Base-by-base conservation (phyloP, 2,888 invertebrate species). In the Allolobophora icterica region DNA sequence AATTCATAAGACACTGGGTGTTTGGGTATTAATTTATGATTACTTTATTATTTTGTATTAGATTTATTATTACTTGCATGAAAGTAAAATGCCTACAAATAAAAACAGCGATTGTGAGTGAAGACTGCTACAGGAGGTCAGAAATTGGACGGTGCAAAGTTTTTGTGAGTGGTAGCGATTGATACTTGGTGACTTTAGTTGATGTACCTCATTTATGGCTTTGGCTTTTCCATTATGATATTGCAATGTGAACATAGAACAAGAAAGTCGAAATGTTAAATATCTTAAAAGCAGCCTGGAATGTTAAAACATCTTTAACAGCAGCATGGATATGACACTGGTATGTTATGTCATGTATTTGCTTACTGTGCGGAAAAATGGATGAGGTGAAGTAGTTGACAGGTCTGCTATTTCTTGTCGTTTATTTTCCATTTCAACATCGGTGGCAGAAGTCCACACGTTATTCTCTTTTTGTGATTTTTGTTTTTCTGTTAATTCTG, bases 381-480 rank as follows among this genome's bases (percentile, higher is more conserved):
- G n/a, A 71, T n/a, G 30, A 13, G 42, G 13, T 42, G 42, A 42
- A 17, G 42, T 52, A 24, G 71, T 71, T n/a, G 30, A 71, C n/a
- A 11, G 71, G 30, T 71, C 71, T 71, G 11, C 71, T 71, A 8
- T n/a, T n/a, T 71, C 52, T 52, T 21, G 52, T 24, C 71, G 1
- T 30, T 71, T 71, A n/a, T 71, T 71, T 71, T 71, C 71, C n/a
- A 13, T 71, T 71, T 71, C 71, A n/a, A n/a, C n/a, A 71, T 71
- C 71, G 17, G 71, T n/a, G 71, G 71, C 71, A n/a, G 71, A 71
- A 52, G 71, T 71, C 30, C 30, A n/a, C 30, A 8, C 11, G 17
- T 71, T n/a, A n/a, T 71, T 71, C n/a, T 71, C n/a, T 71, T 71
- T 71, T 71, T 71, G 71, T 71, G 71, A 71, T 71, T 71, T 71